Conservation (phyloP, 2,113 vertebrate species). For the Leptocoma aspasia region DNA sequence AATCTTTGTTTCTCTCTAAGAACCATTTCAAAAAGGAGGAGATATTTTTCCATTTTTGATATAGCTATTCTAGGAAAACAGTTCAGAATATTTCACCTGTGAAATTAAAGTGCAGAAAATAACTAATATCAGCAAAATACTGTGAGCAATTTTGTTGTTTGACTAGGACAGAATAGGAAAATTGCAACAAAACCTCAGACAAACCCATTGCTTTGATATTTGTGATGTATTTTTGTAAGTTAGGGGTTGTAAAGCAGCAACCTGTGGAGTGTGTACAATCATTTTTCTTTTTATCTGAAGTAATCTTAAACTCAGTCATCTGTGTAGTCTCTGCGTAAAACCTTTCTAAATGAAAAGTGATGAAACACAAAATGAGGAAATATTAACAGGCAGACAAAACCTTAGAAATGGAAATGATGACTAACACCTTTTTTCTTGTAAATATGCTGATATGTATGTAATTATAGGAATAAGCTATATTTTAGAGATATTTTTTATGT, state of each 20-base stretch:
- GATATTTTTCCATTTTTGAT: not conserved
- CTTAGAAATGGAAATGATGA: not conserved
- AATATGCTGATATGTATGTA: not conserved
- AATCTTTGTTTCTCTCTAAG: not conserved
- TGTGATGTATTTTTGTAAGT: not conserved
- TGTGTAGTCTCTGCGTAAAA: not conserved
- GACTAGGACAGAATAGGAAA: not conserved
- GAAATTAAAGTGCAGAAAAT: slow-evolving; percentile 7
- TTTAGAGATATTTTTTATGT: not conserved
- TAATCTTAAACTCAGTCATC: not conserved
- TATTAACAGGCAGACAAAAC: not conserved
- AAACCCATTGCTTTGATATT: not conserved
- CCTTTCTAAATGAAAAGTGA: not conserved
- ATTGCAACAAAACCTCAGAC: not conserved
- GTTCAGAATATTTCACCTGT: not conserved
- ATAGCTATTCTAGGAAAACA: not conserved
- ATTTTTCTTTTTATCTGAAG: not conserved
- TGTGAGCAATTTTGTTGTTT: not conserved
- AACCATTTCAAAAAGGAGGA: not conserved
- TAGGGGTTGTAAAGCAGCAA: not conserved
- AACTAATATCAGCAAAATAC: not conserved
- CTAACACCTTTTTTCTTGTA: not conserved
- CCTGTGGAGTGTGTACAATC: not conserved
- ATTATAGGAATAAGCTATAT: not conserved
- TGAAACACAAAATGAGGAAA: not conserved